These are phyloP conservation scores for Tethea ocularis DNA, from an alignment of 2,888 invertebrate genomes.

Conservation along the genomic window DNA sequence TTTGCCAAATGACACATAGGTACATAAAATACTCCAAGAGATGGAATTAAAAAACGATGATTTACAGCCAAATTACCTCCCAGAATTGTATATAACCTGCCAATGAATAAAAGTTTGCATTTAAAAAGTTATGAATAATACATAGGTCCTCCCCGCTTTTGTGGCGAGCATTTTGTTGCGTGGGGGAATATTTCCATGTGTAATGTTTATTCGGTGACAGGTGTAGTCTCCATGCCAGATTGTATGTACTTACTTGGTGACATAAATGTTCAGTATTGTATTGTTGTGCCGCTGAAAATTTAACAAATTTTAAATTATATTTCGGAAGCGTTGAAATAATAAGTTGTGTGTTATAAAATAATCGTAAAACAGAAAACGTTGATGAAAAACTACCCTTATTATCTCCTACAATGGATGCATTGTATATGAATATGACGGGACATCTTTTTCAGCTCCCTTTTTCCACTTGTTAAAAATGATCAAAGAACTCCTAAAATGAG, in stretches of 20 bases:
- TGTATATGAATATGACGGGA: neutral
- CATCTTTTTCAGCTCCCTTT: constrained; percentile 10
- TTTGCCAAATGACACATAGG: too few relatives aligned
- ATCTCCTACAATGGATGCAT: neutral
- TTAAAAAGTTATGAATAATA: constrained; percentile 16
- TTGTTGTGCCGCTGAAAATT: neutral
- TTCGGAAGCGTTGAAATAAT: neutral
- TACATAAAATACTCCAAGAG: too few relatives aligned
- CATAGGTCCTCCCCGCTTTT: neutral
- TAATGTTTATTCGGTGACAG: constrained; percentile 7
- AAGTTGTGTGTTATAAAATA: neutral
- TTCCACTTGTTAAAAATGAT: constrained; percentile 47
- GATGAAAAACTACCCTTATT: neutral
- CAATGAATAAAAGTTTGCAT: constrained; percentile 2
- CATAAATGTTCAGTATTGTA: neutral
- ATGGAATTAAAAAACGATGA: neutral
- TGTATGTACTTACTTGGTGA: neutral
- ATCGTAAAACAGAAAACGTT: too few relatives aligned
- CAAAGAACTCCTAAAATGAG: constrained; percentile 56
- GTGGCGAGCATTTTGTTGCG: neutral
- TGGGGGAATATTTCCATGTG: constrained; percentile 7
- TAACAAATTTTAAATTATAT: neutral
- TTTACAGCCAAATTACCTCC: neutral
- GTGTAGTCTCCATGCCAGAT: constrained; percentile 3
- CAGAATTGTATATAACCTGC: neutral